Percentiles rank a stretch among this genome's conserved stretches.
phyloP scores from a whole-genome alignment of 2,888 invertebrate genomes.

The Heliconius ethilla region DNA sequence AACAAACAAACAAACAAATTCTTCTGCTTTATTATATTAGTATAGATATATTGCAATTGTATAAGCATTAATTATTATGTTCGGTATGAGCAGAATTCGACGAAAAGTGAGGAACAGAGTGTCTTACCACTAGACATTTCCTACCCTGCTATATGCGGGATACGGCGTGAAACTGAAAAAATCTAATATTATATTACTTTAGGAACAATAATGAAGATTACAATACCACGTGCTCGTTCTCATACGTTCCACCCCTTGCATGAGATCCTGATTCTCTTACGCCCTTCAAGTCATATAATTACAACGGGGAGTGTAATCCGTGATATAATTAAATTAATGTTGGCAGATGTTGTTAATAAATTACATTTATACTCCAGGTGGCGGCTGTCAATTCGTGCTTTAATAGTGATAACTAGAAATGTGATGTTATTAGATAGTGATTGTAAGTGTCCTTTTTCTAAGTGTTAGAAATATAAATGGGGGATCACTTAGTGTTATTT shows the following conservation, averaged over 20 bases:
- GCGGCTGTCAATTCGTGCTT: constrained; percentile 64
- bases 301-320: constrained; percentile 27
- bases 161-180: not conserved
- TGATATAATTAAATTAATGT: constrained; percentile 62
- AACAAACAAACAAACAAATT: too few species aligned
- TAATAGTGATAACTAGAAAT: not conserved
- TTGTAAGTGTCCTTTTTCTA: not conserved
- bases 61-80: too few species aligned
- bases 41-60: too few species aligned
- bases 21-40: too few species aligned
- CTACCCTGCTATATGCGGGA: not conserved
- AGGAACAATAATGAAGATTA: not conserved
- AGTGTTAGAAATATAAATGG: not conserved
- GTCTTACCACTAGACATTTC: not conserved
- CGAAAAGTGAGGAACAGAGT: not conserved
- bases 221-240: not conserved
- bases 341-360: constrained; percentile 72
- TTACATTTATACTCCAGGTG: constrained; percentile 71
- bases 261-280: constrained; percentile 18
- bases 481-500: not conserved
- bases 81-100: too few species aligned
- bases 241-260: not conserved
- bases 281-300: constrained; percentile 25
- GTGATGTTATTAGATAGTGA: not conserved
- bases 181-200: too few species aligned